phyloP scores from a whole-genome alignment of 2,113 vertebrate species.

The Castor canadensis region DNA sequence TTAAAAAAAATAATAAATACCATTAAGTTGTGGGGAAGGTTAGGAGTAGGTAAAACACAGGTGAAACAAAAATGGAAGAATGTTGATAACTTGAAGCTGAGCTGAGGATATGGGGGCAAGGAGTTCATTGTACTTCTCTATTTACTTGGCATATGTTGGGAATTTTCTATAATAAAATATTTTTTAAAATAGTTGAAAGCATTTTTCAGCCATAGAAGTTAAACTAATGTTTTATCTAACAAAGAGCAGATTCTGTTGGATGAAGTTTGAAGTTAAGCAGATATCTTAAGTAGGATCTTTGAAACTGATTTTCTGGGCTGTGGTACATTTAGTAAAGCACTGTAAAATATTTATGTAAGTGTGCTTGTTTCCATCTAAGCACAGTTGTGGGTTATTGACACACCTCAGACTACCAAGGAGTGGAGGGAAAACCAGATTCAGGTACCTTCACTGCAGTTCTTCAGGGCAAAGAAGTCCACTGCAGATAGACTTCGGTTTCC shows the following conservation, averaged over 20 bases:
- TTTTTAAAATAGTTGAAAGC: neutral
- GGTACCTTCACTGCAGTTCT: conserved; percentile 88
- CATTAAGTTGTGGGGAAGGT: neutral
- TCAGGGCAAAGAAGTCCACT: conserved; percentile 87
- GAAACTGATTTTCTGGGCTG: neutral
- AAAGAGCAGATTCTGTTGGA: neutral
- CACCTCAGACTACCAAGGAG: neutral
- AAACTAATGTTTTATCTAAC: neutral
- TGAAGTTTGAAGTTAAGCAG: conserved; percentile 22
- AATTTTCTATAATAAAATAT: neutral
- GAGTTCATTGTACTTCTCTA: neutral
- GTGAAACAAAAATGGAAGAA: neutral
- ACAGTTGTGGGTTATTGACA: neutral
- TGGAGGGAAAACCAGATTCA: neutral
- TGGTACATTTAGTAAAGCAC: neutral
- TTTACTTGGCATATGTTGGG: neutral
- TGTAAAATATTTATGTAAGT: neutral
- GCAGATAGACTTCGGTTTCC: conserved; percentile 82
- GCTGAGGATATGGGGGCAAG: neutral
- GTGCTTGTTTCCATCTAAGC: neutral
- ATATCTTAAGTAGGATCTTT: neutral
- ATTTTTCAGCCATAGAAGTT: conserved; percentile 7
- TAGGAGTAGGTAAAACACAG: neutral
- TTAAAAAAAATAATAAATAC: conserved; percentile 7
- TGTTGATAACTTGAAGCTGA: neutral